phyloP scores from a whole-genome alignment of 2,797 vertebrate species.

The Hyperoplus lanceolatus region DNA sequence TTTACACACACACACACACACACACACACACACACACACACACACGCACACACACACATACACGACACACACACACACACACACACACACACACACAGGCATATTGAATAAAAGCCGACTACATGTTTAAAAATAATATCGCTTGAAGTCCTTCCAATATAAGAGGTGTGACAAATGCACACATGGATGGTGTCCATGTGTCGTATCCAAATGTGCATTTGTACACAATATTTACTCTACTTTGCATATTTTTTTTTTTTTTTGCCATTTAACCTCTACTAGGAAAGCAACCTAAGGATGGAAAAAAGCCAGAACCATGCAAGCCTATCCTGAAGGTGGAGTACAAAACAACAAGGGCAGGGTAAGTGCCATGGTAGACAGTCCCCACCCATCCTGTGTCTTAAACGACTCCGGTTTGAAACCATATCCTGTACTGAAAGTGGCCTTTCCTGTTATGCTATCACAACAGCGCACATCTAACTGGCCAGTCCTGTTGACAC shows the following conservation, averaged over 20 bases:
- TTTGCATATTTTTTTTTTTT: background rate
- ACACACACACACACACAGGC: constrained; percentile 5
- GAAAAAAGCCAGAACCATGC: constrained; percentile 98
- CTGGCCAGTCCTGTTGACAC: constrained; percentile 19
- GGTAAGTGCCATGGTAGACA: constrained; percentile 85
- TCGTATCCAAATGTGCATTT: background rate
- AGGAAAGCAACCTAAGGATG: constrained; percentile 99
- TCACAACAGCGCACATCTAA: constrained; percentile 22
- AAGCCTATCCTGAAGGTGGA: constrained; percentile 99
- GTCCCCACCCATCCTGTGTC: constrained; percentile 71
- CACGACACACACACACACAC: background rate
- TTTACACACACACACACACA: background rate
- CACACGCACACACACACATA: background rate
- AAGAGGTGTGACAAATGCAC: background rate
- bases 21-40: background rate
- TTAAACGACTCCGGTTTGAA: constrained; percentile 43
- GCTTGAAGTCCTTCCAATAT: background rate
- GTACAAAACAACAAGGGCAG: constrained; percentile 95
- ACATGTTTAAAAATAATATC: constrained; percentile 28
- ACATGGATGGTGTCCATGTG: background rate
- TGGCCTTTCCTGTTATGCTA: constrained; percentile 74
- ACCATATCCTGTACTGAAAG: constrained; percentile 65
- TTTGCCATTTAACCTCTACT: constrained; percentile 61
- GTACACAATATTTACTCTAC: background rate
- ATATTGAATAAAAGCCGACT: constrained; percentile 13